These are phyloP conservation scores for Catharus minimus DNA, from an alignment of 2,113 vertebrate species.

Conservation along the genomic window DNA sequence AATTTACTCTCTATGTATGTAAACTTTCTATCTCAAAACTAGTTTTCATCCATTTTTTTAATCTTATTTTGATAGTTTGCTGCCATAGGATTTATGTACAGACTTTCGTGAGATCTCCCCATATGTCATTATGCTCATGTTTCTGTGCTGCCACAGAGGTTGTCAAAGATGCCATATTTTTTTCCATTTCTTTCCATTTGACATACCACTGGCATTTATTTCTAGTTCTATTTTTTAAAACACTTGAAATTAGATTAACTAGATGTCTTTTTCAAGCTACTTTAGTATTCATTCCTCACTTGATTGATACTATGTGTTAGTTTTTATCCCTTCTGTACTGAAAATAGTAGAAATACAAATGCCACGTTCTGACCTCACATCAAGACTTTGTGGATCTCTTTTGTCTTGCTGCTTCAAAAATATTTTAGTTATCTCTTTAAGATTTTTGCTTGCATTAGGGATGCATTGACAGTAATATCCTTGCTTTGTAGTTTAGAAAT, in stretches of 20 bases:
- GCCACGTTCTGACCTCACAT: neutral
- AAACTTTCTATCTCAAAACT: neutral
- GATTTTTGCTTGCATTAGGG: neutral
- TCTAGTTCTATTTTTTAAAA: neutral
- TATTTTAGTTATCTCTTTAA: neutral
- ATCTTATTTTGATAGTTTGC: slow-evolving; percentile 1
- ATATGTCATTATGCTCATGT: neutral
- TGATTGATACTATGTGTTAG: neutral
- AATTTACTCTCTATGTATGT: neutral
- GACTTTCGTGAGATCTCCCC: neutral
- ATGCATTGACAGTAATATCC: neutral
- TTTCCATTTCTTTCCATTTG: neutral
- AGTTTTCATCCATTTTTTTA: neutral
- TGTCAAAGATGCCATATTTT: neutral
- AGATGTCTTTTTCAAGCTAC: neutral
- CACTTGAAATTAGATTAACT: neutral
- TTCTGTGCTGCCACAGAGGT: neutral
- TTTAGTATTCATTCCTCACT: neutral
- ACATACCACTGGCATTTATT: neutral
- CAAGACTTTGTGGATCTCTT: neutral
- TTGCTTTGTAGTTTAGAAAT: neutral
- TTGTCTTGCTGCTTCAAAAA: neutral
- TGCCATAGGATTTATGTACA: neutral
- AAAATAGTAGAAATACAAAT: neutral
- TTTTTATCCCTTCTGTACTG: neutral